Percentiles rank a stretch among this genome's conserved stretches.
These are phyloP conservation scores for Tetraneura akinire DNA, from an alignment of 1,140 invertebrate species.

Conservation along the genomic window DNA sequence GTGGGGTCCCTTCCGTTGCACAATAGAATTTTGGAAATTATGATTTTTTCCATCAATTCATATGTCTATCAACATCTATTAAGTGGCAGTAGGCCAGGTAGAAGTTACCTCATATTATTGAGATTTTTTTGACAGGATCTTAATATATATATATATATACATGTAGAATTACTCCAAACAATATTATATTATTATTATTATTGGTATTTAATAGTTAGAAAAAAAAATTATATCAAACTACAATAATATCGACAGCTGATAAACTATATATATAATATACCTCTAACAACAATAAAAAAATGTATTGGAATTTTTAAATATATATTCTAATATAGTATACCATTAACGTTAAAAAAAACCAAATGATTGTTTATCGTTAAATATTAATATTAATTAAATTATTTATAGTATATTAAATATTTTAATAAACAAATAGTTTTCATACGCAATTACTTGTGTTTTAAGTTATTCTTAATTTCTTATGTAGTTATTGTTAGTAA, in stretches of 20 bases:
- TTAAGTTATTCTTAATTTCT: too few species aligned
- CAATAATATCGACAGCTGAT: constrained; percentile 14
- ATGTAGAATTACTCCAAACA: constrained; percentile 41
- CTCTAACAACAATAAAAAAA: background rate
- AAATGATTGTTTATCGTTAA: too few species aligned
- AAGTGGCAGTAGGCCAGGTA: constrained; percentile 47
- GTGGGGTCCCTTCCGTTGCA: constrained; percentile 29
- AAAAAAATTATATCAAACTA: constrained; percentile 13
- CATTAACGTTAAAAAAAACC: too few species aligned
- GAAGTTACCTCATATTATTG: constrained; percentile 7
- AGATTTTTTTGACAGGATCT: constrained; percentile 33
- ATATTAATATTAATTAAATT: too few species aligned
- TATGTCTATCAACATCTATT: constrained; percentile 45
- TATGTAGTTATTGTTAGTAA: too few species aligned
- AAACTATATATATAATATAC: background rate
- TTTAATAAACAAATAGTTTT: too few species aligned
- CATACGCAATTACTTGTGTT: too few species aligned
- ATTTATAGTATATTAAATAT: too few species aligned
- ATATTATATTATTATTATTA: constrained; percentile 38
- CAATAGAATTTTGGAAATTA: constrained; percentile 45
- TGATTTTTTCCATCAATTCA: constrained; percentile 51
- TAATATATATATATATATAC: constrained; percentile 12
- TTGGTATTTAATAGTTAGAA: constrained; percentile 19
- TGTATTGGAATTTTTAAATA: background rate
- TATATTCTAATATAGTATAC: too few species aligned